Percentiles rank a stretch among this genome's conserved stretches.
Evolutionary conservation across 2,888 invertebrate species (phyloP).

Genomic region (Drosophila fungiperda): DNA sequence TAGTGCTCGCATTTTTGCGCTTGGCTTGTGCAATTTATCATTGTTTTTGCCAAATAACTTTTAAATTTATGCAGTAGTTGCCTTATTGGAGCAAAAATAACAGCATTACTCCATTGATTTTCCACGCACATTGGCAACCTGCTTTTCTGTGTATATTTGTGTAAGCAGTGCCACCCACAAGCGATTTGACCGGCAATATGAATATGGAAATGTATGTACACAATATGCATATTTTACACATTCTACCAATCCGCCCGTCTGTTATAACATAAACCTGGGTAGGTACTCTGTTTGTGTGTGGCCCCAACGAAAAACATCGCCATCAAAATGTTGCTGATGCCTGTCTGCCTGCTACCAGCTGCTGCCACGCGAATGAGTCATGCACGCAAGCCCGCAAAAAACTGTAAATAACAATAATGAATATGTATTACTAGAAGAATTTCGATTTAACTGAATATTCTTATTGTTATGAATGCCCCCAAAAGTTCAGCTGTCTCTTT

Average conservation of each 20-base stretch:
- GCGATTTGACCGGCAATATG: conserved; percentile 31
- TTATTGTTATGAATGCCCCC: conserved; percentile 44
- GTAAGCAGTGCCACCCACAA: conserved; percentile 40
- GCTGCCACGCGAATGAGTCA: conserved; percentile 66
- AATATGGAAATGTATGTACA: conserved; percentile 12
- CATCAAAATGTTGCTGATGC: conserved; percentile 46
- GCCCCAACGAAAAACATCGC: conserved; percentile 60
- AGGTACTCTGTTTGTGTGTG: conserved; percentile 20
- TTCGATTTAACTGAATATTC: conserved; percentile 51
- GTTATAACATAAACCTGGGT: conserved; percentile 25
- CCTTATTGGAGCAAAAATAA: conserved; percentile 20
- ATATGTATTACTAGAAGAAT: conserved; percentile 35
- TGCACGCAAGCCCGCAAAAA: conserved; percentile 62
- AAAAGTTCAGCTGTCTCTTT: conserved; percentile 42
- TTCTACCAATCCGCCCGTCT: conserved; percentile 42
- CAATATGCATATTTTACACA: conserved; percentile 16
- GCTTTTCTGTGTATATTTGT: conserved; percentile 4
- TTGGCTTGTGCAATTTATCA: conserved; percentile 51
- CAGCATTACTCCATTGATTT: conserved; percentile 47
- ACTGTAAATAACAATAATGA: conserved; percentile 47
- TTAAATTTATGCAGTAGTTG: conserved; percentile 27
- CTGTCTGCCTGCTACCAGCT: conserved; percentile 42
- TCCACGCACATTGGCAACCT: conserved; percentile 41
- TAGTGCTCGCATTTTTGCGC: conserved; percentile 46
- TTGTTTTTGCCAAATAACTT: conserved; percentile 37